Base-by-base conservation (phyloP, 2,113 vertebrate species). In the Clarias batrachus region DNA sequence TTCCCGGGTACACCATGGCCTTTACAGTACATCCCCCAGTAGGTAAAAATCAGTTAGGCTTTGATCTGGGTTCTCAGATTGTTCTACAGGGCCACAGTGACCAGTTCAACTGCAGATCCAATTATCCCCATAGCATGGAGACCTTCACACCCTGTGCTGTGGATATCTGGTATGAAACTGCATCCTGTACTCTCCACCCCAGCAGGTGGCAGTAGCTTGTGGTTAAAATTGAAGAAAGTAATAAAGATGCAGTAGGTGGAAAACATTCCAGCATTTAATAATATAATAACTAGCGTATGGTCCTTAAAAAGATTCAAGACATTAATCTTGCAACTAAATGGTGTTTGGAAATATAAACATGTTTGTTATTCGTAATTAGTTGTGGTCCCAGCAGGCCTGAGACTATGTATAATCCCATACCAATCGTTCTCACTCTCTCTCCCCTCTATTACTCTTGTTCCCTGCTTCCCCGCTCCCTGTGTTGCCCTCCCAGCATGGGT, bases 401-500 rank as follows among this genome's bases (percentile, higher is more conserved):
- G 25, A 16, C 6, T 84, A 59, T 76, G 23, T 33, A 30, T 33
- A n/a, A 86, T 77, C 27, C 25, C 11, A 2, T 33, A 23, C 52
- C 73, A n/a, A 14, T 19, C 56, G 56, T 48, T 79, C 70, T 71
- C 52, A 85, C 87, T 84, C 41, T 87, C 12, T 85, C 19, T 65
- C 56, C 14, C 65, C 65, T 79, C 77, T 76, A 68, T 81, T 83
- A 66, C 80, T 78, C 68, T 37, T 82, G 63, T 74, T 85, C 81
- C 33, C 23, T 81, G 77, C 57, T 70, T 80, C 63, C 87, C 73
- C 37, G 59, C 85, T 86, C 82, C 76, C 85, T 73, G 25, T 19
- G 88, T 87, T 87, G 91, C 91, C 91, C 91, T 94, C 91, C 87
- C 85, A 89, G 87, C 86, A 68, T 65, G 89, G 91, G 92, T 94